These are phyloP conservation scores for Drosophila bifasciata DNA, from an alignment of 1,140 invertebrate genomes.

Conservation along the genomic window DNA sequence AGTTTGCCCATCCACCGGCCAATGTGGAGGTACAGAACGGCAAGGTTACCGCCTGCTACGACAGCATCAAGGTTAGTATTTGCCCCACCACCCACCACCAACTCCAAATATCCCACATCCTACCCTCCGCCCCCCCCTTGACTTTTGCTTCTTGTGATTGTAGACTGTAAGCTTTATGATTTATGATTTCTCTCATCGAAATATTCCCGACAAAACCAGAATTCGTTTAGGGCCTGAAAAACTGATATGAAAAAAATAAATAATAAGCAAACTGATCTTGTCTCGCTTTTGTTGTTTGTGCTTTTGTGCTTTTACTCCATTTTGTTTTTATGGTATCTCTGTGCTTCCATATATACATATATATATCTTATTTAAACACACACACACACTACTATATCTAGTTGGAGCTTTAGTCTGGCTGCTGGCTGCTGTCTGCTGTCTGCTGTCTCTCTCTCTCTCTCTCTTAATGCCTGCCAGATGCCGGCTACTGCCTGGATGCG, in stretches of 20 bases:
- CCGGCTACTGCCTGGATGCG: no score
- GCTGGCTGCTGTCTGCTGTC: no score
- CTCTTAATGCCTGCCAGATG: constrained; percentile 30
- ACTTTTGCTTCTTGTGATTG: constrained; percentile 70
- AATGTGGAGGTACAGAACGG: constrained; percentile 99
- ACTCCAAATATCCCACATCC: neutral
- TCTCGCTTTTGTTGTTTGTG: constrained; percentile 75
- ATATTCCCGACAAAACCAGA: constrained; percentile 2
- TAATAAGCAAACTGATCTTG: constrained; percentile 52
- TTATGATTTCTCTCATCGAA: constrained; percentile 37
- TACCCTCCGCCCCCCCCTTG: constrained; percentile 5
- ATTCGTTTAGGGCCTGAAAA: constrained; percentile 25
- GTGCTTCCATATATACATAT: constrained; percentile 52
- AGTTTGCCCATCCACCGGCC: constrained; percentile 99
- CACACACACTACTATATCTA: constrained; percentile 34
- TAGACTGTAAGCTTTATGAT: constrained; percentile 67
- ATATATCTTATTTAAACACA: constrained; percentile 26
- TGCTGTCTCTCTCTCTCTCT: constrained; percentile 26
- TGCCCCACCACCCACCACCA: neutral
- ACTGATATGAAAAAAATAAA: constrained; percentile 8
- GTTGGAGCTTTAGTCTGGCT: constrained; percentile 27
- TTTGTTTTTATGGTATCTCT: constrained; percentile 63
- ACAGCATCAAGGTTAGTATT: constrained; percentile 99
- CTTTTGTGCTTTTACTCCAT: constrained; percentile 63
- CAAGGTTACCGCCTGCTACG: constrained; percentile 99